phyloP scores from a whole-genome alignment of 2,888 invertebrate species.

The Cerastoderma edule region DNA sequence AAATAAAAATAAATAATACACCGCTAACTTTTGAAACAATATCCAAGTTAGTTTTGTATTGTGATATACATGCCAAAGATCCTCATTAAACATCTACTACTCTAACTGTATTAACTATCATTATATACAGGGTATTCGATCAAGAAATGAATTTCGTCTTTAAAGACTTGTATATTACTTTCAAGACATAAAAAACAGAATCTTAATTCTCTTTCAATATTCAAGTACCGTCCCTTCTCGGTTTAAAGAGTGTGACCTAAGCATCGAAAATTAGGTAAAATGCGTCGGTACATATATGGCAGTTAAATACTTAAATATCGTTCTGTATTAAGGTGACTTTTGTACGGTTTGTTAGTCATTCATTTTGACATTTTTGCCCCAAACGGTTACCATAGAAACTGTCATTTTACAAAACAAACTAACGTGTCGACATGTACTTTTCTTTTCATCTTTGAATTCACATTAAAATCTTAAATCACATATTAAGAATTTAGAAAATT shows the following conservation, averaged over 20 bases:
- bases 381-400: conserved; percentile 15
- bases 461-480: conserved; percentile 30
- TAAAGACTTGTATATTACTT: background rate
- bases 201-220: conserved; percentile 20
- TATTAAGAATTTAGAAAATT: conserved; percentile 28
- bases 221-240: conserved; percentile 29
- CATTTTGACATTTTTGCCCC: background rate
- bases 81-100: no score
- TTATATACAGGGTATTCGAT: background rate
- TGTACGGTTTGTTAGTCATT: conserved; percentile 16
- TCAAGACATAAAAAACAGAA: background rate
- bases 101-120: no score
- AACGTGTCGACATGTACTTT: conserved; percentile 13
- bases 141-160: background rate
- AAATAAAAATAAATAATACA: no score
- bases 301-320: conserved; percentile 13
- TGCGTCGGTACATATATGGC: conserved; percentile 5
- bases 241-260: conserved; percentile 27
- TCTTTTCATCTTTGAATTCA: conserved; percentile 20
- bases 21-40: no score
- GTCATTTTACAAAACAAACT: conserved; percentile 13
- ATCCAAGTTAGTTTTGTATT: no score
- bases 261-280: conserved; percentile 33
- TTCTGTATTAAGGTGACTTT: conserved; percentile 14
- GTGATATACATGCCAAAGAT: no score